Evolutionary conservation across 2,113 vertebrate genomes (phyloP), one percentile per base, ranked within the genome.

Genomic region (Melierax canorus): DNA sequence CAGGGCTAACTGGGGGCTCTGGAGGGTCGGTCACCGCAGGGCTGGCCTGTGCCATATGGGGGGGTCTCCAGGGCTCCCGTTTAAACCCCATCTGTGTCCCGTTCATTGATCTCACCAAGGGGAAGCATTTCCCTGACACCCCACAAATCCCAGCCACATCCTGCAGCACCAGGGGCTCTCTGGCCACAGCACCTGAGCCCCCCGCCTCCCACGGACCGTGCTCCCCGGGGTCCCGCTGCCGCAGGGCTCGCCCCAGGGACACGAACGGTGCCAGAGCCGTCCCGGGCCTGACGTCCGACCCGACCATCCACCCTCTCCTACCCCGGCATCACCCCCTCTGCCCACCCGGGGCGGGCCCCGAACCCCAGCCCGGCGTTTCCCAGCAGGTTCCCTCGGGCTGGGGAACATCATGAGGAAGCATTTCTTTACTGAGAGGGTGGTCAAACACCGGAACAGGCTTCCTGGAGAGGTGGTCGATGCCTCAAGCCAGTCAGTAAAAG

Each of bases 21-120:
- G 74, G 46, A 60, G n/a, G 46, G 29, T 51, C 6, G 1, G 45
- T 20, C 50, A 43, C 64, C 0, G 2, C 45, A 45, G 45, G 12
- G 12, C 62, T 18, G 45, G 12, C n/a, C 81, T 22, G 30, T 17
- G 19, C 74, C 41, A 12, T 1, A 46, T 0, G 0, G 46, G 6
- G 72, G 4, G 5, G 10, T 67, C 51, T 53, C 26, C 51, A 46
- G 15, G 15, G 13, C 39, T 75, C 10, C 59, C 4, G 3, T 50
- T 50, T 55, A 69, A 74, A 63, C 11, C 15, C 16, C 10, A 0
- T 26, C 12, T 7, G 1, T 8, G 27, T 22, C 55, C 43, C 3
- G 0, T 36, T 71, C 43, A 8, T 9, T 6, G 38, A 59, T 3
- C 39, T 64, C 30, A 43, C 5, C 2, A 2, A 78, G 13, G 5